phyloP scores from a whole-genome alignment of 1,140 invertebrate species.

The Trissolcus basalis region DNA sequence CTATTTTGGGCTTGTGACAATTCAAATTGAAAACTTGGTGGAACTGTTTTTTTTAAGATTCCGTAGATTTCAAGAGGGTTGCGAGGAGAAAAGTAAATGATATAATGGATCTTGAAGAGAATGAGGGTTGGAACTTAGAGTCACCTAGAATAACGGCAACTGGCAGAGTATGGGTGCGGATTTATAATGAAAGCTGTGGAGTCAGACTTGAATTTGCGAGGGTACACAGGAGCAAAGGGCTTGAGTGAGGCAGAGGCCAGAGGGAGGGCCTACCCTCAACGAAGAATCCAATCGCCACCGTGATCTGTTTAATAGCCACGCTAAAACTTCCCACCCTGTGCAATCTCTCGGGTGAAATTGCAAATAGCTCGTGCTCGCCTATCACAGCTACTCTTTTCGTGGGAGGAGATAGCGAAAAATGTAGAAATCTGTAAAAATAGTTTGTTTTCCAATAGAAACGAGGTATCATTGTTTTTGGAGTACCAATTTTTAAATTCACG shows the following conservation, averaged over 20 bases:
- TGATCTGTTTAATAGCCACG: constrained; percentile 73
- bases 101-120: constrained; percentile 71
- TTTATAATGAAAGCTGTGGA: constrained; percentile 76
- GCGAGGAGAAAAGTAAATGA: constrained; percentile 63
- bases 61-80: constrained; percentile 60
- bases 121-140: constrained; percentile 72
- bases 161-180: constrained; percentile 63
- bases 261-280: constrained; percentile 57
- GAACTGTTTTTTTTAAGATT: constrained; percentile 66
- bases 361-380: constrained; percentile 67
- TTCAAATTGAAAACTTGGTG: constrained; percentile 70
- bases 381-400: constrained; percentile 59
- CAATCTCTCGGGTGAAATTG: constrained; percentile 68
- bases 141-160: constrained; percentile 52
- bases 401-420: not conserved
- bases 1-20: constrained; percentile 52
- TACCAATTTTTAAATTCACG: too few relatives aligned
- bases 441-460: too few relatives aligned
- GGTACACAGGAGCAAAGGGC: constrained; percentile 61
- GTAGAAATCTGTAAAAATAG: too few relatives aligned
- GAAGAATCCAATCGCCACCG: constrained; percentile 73
- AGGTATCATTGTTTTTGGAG: too few relatives aligned
- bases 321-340: constrained; percentile 64
- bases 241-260: constrained; percentile 56
- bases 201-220: constrained; percentile 74